Conservation (phyloP, 1,140 invertebrate species). For the Heliconius himera region DNA sequence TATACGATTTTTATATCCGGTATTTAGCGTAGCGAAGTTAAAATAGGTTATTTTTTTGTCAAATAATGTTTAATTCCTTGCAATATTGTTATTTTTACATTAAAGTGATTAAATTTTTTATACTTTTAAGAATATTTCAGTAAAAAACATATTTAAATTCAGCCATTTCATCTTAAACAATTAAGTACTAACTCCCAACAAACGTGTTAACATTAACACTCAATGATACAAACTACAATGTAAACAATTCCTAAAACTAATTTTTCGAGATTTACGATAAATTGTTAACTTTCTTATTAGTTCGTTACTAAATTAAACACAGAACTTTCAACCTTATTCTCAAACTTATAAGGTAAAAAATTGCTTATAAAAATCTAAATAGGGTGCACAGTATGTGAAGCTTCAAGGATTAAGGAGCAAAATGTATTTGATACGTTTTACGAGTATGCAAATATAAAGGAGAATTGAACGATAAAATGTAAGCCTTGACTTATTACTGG, state of each 20-base stretch:
- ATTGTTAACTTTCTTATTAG: conserved; percentile 34
- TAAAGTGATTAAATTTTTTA: no score
- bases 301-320: conserved; percentile 5
- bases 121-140: no score
- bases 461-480: conserved; percentile 68
- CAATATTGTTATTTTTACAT: no score
- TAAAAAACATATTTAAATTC: background rate
- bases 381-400: conserved; percentile 54
- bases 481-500: conserved; percentile 48
- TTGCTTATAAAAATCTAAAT: background rate
- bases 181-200: background rate
- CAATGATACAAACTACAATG: conserved; percentile 29
- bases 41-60: no score
- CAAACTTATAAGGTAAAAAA: background rate
- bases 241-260: conserved; percentile 44
- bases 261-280: conserved; percentile 37
- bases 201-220: conserved; percentile 11
- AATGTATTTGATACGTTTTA: conserved; percentile 76
- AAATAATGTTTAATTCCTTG: no score
- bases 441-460: conserved; percentile 73
- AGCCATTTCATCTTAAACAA: background rate
- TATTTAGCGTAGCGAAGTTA: no score
- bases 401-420: conserved; percentile 63
- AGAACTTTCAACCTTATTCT: background rate
- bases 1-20: no score